Evolutionary conservation across 2,888 invertebrate genomes (phyloP), one percentile per base, ranked within the genome.

Genomic region (Phaonia tiefii): DNA sequence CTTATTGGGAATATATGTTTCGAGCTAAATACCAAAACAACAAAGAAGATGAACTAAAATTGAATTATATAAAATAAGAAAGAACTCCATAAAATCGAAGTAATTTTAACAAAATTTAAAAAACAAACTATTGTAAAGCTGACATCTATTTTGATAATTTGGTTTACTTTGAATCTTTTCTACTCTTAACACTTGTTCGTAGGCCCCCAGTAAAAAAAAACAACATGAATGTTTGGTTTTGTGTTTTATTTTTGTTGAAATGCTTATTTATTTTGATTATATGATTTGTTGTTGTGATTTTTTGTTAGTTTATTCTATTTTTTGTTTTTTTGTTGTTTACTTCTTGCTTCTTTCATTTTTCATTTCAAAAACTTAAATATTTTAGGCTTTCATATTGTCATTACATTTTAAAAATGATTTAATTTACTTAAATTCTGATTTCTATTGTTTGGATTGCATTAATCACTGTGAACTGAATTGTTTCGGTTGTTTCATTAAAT

Each of bases 381-480:
- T 74, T 72, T 80, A 80, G 87, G 88, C 88, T 86, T 85, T 84
- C 85, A 88, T 88, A 88, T 88, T 88, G 88, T 88, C 88, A 86
- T 80, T 81, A 81, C 75, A 81, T 81, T 81, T 78, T 85, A 79
- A 83, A 82, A 79, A 79, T 82, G 75, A 76, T 84, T 85, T 85
- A 78, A 78, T 78, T 76, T 80, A 83, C 80, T 83, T 75, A 51
- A 51, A 20, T 51, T 51, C 39, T 42, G 42, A 22, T 58, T 63
- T 42, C 26, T 8, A 25, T 71, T 58, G 66, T 39, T 67, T 69
- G 31, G 26, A 11, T 69, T 63, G 63, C 71, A 75, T 81, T 42
- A 75, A 81, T 78, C 75, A 81, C 31, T 31, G 7, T 51, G 22
- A 63, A 81, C 72, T 69, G 56, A 78, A 80, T 84, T 82, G 67